Percentiles rank a stretch among this genome's conserved stretches.
phyloP scores from a whole-genome alignment of 2,113 vertebrate genomes.

The Daphoenositta chrysoptera region DNA sequence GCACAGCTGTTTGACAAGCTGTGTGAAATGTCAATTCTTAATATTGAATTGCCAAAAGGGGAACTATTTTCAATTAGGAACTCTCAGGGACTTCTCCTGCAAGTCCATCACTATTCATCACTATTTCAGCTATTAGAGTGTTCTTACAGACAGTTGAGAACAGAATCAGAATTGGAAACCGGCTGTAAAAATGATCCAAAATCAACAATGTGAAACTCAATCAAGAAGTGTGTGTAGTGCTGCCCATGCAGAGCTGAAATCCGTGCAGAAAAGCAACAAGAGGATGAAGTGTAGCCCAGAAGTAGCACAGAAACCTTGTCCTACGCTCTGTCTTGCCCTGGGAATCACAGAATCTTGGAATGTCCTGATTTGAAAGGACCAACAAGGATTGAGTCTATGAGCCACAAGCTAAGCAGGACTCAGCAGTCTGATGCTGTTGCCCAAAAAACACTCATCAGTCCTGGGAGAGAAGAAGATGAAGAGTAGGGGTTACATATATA shows the following conservation, averaged over 20 bases:
- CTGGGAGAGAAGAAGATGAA: neutral
- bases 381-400: accelerated
- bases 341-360: neutral
- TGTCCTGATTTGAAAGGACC: neutral
- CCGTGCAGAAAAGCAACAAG: neutral
- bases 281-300: neutral
- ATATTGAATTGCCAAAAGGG: neutral
- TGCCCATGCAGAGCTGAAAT: neutral
- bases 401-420: accelerated
- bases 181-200: neutral
- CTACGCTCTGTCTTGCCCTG: neutral
- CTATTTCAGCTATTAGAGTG: neutral
- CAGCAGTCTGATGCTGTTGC: neutral
- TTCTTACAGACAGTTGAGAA: neutral
- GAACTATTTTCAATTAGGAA: neutral
- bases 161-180: neutral
- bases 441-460: neutral
- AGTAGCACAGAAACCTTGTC: neutral
- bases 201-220: neutral
- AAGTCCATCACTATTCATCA: neutral
- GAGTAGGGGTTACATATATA: neutral
- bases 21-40: neutral
- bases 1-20: neutral
- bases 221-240: neutral
- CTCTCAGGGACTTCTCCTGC: neutral